Conservation (phyloP, 2,113 vertebrate genomes). For the Aphyosemion australe region DNA sequence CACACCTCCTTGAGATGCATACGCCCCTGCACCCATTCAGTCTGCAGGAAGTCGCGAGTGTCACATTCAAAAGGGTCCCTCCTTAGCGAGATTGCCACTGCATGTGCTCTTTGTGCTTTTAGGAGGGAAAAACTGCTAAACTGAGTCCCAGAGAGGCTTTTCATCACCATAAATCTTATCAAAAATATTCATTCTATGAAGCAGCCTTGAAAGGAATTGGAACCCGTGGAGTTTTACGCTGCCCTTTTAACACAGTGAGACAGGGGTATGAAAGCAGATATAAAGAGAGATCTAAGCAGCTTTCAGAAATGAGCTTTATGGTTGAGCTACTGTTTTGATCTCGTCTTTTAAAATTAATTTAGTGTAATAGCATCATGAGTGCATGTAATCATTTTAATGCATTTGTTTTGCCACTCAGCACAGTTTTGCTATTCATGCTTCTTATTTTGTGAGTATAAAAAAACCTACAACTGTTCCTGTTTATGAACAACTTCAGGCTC, state of each 20-base stretch:
- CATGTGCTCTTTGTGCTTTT: conserved; percentile 19
- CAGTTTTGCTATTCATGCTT: no score
- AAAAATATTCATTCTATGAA: conserved; percentile 24
- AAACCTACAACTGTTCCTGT: no score
- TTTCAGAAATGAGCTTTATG: not conserved
- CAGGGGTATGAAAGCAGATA: not conserved
- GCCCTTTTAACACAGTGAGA: conserved; percentile 1
- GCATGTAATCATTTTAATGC: no score
- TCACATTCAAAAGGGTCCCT: conserved; percentile 22
- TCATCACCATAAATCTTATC: conserved; percentile 40
- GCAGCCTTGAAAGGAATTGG: conserved; percentile 30
- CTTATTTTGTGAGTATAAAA: not conserved
- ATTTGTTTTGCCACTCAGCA: no score
- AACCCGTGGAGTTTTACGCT: conserved; percentile 8
- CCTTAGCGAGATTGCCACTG: conserved; percentile 9
- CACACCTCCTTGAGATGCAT: conserved; percentile 3
- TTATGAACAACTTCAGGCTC: not conserved
- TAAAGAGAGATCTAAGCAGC: not conserved
- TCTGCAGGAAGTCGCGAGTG: conserved; percentile 19
- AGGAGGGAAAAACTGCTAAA: not conserved
- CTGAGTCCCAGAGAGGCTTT: conserved; percentile 21
- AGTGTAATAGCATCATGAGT: no score
- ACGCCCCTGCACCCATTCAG: not conserved
- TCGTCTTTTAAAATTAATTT: no score
- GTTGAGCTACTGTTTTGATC: no score